phyloP scores from a whole-genome alignment of 2,888 invertebrate species.

The Volucella bombylans region DNA sequence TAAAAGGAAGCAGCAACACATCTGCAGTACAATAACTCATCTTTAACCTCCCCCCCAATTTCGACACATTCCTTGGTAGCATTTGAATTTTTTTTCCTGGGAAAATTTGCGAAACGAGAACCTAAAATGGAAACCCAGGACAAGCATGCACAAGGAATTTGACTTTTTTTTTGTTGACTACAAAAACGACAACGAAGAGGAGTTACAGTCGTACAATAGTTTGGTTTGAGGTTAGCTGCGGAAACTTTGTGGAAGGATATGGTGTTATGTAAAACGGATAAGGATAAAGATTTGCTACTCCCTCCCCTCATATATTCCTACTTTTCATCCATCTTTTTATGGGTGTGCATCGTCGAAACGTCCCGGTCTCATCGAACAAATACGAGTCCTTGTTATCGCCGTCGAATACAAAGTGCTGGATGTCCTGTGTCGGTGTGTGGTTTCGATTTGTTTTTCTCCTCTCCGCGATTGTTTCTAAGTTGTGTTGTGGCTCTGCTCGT shows the following conservation, averaged over 20 bases:
- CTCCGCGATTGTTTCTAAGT: slow-evolving; percentile 39
- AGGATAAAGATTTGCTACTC: slow-evolving; percentile 26
- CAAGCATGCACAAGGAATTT: slow-evolving; percentile 55
- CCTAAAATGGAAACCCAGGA: slow-evolving; percentile 3
- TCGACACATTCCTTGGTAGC: not conserved
- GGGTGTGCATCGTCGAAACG: not conserved
- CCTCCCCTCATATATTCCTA: too few species aligned
- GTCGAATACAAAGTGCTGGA: slow-evolving; percentile 41
- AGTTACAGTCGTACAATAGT: not conserved
- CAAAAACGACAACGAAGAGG: slow-evolving; percentile 32
- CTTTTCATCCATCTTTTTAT: slow-evolving; percentile 10
- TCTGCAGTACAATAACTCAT: slow-evolving; percentile 64
- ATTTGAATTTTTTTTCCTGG: slow-evolving; percentile 11
- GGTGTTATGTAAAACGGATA: slow-evolving; percentile 33
- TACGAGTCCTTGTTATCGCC: not conserved
- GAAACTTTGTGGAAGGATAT: slow-evolving; percentile 19
- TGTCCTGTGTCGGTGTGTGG: slow-evolving; percentile 16
- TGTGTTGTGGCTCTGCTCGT: slow-evolving; percentile 31
- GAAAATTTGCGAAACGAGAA: slow-evolving; percentile 15
- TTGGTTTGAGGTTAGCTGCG: not conserved
- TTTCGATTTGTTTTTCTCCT: slow-evolving; percentile 58
- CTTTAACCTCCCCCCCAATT: slow-evolving; percentile 6
- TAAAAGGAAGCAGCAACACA: slow-evolving; percentile 30
- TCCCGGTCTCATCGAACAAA: slow-evolving; percentile 11
- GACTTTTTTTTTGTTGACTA: slow-evolving; percentile 26